Evolutionary conservation across 2,888 invertebrate genomes (phyloP).

Genomic region (Tetheella fluctuosa): DNA sequence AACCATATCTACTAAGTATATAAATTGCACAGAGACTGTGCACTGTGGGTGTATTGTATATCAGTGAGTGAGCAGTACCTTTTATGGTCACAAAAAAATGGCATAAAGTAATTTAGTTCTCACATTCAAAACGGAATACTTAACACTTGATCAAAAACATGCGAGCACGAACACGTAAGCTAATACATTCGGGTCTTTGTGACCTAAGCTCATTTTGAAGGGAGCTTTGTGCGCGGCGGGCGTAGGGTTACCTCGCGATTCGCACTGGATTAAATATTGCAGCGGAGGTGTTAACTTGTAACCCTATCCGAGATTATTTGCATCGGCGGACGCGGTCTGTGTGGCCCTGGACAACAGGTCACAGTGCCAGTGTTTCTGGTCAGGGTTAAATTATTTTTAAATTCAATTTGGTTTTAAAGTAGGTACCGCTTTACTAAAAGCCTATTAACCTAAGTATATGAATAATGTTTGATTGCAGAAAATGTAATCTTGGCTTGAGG

Average conservation of each 20-base stretch:
- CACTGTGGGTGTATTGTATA: too few relatives aligned
- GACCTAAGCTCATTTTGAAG: constrained; percentile 34
- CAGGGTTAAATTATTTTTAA: not conserved
- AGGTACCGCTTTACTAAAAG: too few relatives aligned
- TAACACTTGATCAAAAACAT: constrained; percentile 11
- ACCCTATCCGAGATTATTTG: constrained; percentile 46
- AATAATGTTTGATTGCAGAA: too few relatives aligned
- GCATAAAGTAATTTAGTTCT: not conserved
- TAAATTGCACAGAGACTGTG: too few relatives aligned
- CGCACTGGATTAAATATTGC: constrained; percentile 23
- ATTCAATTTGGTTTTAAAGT: too few relatives aligned
- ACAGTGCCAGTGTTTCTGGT: not conserved
- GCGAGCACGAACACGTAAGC: constrained; percentile 32
- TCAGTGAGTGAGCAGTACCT: too few relatives aligned
- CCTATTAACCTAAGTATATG: too few relatives aligned
- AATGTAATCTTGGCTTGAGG: too few relatives aligned
- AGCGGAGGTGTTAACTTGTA: constrained; percentile 50
- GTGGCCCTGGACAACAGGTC: constrained; percentile 18
- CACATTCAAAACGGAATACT: not conserved
- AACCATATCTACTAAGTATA: too few relatives aligned
- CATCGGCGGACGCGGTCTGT: constrained; percentile 31
- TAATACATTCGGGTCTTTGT: constrained; percentile 34
- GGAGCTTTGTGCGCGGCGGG: constrained; percentile 46
- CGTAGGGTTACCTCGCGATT: constrained; percentile 51
- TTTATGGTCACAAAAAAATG: too few relatives aligned